Evolutionary conservation across 2,888 invertebrate species (phyloP).

Genomic region (Sympetrum striolatum): DNA sequence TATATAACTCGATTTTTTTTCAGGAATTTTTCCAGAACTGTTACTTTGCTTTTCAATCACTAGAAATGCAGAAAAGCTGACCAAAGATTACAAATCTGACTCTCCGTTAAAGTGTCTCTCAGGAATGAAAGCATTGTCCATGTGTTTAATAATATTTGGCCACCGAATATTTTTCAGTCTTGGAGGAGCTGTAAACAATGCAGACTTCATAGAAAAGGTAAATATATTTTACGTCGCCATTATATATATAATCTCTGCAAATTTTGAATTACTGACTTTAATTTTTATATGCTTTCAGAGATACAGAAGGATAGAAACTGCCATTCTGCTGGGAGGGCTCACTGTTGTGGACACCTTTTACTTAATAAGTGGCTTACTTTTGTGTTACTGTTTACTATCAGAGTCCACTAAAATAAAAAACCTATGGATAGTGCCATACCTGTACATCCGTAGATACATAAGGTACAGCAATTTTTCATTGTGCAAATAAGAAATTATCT

Average conservation of each 20-base stretch:
- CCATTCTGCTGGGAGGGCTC: neutral
- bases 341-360: slow-evolving; percentile 18
- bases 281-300: neutral
- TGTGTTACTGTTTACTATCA: neutral
- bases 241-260: neutral
- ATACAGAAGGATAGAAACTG: neutral
- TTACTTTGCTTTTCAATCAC: neutral
- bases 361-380: neutral
- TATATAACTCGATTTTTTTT: neutral
- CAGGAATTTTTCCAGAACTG: neutral
- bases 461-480: neutral
- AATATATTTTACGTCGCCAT: neutral
- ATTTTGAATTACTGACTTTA: neutral
- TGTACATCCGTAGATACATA: neutral
- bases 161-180: neutral
- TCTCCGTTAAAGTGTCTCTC: neutral
- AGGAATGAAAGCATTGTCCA: neutral
- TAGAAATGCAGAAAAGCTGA: neutral
- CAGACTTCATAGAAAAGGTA: neutral
- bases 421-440: neutral
- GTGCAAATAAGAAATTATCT: too few species aligned
- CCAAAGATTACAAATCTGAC: neutral
- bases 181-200: neutral
- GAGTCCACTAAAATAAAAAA: neutral
- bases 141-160: neutral